Conservation (phyloP, 2,888 invertebrate genomes). For the Hemicrepidius hirtus region DNA sequence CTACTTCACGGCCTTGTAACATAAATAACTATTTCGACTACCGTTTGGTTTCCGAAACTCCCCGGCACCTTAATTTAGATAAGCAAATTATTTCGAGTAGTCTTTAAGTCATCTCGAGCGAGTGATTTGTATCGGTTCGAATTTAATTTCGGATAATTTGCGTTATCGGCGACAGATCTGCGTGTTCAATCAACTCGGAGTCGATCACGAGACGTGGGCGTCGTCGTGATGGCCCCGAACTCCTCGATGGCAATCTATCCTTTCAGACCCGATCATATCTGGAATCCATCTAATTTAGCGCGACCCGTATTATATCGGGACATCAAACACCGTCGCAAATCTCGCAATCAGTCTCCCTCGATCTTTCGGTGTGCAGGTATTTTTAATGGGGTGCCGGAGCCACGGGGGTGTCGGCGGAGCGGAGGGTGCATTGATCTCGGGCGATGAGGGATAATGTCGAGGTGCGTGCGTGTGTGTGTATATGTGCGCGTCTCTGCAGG, state of each 20-base stretch:
- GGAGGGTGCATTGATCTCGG: constrained; percentile 37
- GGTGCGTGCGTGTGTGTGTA: constrained; percentile 15
- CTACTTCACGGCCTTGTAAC: too few species aligned
- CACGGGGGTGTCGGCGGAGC: not conserved
- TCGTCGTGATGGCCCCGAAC: constrained; percentile 38
- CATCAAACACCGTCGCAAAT: constrained; percentile 47
- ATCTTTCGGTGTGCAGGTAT: constrained; percentile 46
- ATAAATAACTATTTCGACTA: too few species aligned
- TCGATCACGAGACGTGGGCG: constrained; percentile 40
- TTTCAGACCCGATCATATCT: constrained; percentile 54
- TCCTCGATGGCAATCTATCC: constrained; percentile 53
- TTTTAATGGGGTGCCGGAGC: constrained; percentile 37
- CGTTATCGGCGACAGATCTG: constrained; percentile 44
- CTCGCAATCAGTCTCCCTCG: constrained; percentile 50
- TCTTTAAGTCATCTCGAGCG: constrained; percentile 27
- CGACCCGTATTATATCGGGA: constrained; percentile 50
- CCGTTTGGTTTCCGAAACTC: not conserved
- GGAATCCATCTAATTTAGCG: constrained; percentile 55
- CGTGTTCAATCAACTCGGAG: constrained; percentile 49
- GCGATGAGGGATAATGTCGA: constrained; percentile 27
- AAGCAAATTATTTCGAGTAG: constrained; percentile 21
- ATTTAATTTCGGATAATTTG: constrained; percentile 50
- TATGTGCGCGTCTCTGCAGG: constrained; percentile 22
- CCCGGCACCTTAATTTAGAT: constrained; percentile 15
- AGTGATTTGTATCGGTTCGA: constrained; percentile 47